Base-by-base conservation (phyloP, 2,797 vertebrate genomes). In the Sandelia bainsii region DNA sequence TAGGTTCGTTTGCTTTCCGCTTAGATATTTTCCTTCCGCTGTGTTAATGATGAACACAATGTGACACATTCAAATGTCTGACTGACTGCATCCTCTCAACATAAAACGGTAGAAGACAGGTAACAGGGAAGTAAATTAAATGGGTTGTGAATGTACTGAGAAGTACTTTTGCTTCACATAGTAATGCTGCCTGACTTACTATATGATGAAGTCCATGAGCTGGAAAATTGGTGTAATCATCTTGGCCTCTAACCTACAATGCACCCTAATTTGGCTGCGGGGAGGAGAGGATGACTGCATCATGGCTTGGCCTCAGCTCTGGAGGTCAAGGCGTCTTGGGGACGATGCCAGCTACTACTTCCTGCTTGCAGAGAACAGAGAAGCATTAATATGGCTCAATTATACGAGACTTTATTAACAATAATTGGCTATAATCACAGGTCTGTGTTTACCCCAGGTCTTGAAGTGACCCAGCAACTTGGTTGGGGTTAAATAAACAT, bases 221-320 rank as follows among this genome's bases (percentile, higher is more conserved):
- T 91, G 86, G 89, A 92, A 92, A 92, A 92, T 86, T 90, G 87
- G 70, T 69, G 79, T 87, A 92, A 93, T 92, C 72, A 84, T 89
- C 86, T 79, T 84, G 86, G 80, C 86, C 91, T 88, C 75, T 89
- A 77, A 90, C 88, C 89, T 83, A 62, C 69, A 42, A 49, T 81
- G 79, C 81, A 80, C 79, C 80, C 80, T 77, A 77, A 85, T 86
- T 87, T 90, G 80, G 79, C 81, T 80, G 75, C 20, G 32, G 7
- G 60, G 80, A 78, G 59, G 67, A 48, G 78, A 73, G 62, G 69
- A 77, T 74, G 82, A 79, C 71, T 80, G 72, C 80, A 80, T 80
- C 81, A 73, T n/a, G 78, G 61, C 66, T 78, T 78, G 78, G 69
- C 80, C 81, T 78, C 52, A 5, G 64, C 67, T 83, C 82, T 56